phyloP scores from a whole-genome alignment of 2,888 invertebrate genomes.

The Drosophila mulleri region DNA sequence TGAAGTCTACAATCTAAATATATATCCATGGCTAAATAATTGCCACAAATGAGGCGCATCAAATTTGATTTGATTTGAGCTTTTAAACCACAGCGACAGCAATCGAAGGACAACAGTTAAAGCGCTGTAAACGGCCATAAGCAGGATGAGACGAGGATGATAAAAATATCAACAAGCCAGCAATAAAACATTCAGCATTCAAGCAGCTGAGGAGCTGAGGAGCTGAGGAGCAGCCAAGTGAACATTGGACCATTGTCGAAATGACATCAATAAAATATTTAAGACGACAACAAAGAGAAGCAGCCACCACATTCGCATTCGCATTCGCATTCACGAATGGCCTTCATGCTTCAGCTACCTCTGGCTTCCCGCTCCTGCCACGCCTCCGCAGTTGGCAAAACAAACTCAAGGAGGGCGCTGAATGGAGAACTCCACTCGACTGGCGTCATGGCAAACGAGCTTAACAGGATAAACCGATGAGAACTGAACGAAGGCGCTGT shows the following conservation, averaged over 20 bases:
- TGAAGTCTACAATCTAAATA: background rate
- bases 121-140: constrained; percentile 44
- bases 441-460: constrained; percentile 65
- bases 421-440: constrained; percentile 54
- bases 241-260: constrained; percentile 69
- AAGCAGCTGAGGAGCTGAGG: constrained; percentile 23
- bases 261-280: constrained; percentile 78
- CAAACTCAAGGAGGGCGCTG: constrained; percentile 39
- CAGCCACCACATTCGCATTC: constrained; percentile 22
- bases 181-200: constrained; percentile 63
- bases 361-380: background rate
- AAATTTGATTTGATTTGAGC: constrained; percentile 63
- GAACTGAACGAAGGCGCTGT: constrained; percentile 31
- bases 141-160: constrained; percentile 39
- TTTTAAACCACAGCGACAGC: constrained; percentile 38
- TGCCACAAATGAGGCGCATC: constrained; percentile 57
- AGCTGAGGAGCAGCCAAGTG: constrained; percentile 58
- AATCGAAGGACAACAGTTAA: constrained; percentile 51
- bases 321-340: constrained; percentile 28
- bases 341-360: constrained; percentile 50
- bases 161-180: constrained; percentile 72
- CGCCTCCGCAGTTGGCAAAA: constrained; percentile 36
- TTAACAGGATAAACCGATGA: constrained; percentile 68
- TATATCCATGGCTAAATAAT: constrained; percentile 19
- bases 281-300: constrained; percentile 59